Evolutionary conservation across 2,113 vertebrate genomes (phyloP).

Genomic region (Dasyurus viverrinus): DNA sequence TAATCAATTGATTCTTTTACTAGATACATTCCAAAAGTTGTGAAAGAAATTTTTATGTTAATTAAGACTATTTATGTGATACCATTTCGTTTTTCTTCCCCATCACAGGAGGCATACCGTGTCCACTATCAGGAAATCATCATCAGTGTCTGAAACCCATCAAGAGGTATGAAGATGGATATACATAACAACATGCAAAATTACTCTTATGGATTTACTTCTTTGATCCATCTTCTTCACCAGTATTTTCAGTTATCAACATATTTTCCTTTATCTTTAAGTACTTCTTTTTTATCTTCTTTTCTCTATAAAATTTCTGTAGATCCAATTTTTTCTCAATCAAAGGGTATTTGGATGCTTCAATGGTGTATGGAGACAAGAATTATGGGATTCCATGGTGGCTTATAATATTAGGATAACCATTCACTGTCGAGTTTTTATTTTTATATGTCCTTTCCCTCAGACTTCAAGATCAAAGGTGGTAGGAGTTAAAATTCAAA

Average conservation of each 20-base stretch:
- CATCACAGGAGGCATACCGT: conserved; percentile 79
- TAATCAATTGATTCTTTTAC: background rate
- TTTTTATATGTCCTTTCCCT: conserved; percentile 24
- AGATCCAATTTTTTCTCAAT: background rate
- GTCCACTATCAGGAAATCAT: conserved; percentile 74
- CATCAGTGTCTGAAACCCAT: conserved; percentile 77
- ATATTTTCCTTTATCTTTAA: conserved; percentile 57
- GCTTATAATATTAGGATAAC: background rate
- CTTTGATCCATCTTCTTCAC: conserved; percentile 68
- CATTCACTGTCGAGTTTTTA: background rate
- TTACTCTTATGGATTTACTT: conserved; percentile 41
- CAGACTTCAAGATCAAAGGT: conserved; percentile 13
- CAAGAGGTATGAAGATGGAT: conserved; percentile 80
- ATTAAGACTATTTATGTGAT: background rate
- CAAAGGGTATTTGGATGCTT: conserved; percentile 45
- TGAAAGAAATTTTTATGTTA: background rate
- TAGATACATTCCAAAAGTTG: background rate
- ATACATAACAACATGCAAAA: conserved; percentile 1
- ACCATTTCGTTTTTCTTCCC: conserved; percentile 20
- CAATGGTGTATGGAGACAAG: conserved; percentile 14
- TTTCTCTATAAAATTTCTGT: background rate
- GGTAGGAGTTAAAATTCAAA: background rate
- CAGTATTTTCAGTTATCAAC: conserved; percentile 59
- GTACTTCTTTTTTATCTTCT: conserved; percentile 71
- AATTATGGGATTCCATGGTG: background rate